Evolutionary conservation across 1,140 invertebrate genomes (phyloP), one percentile per base, ranked within the genome.

Genomic region (Drosophila novamexicana): DNA sequence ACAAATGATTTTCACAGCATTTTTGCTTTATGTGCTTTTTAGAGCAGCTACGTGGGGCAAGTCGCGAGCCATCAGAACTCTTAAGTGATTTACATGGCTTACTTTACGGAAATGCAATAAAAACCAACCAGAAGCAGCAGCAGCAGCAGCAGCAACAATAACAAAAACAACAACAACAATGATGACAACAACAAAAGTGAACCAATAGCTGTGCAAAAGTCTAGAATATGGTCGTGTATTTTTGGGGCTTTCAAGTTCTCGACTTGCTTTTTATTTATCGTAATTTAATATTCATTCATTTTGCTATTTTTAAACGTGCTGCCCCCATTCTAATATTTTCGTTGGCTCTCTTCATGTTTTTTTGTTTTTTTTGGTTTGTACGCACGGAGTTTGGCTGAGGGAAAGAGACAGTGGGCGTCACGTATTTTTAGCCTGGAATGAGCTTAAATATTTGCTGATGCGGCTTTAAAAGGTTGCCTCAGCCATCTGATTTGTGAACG

Each of bases 1-100:
- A 88, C 83, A 88, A 88, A 88, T 88, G 84, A 88, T 88, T 88
- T 88, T 84, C 77, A 77, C 74, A 88, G 83, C 77, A 75, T 89
- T 89, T 88, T 75, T 89, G 80, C 77, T 89, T 88, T 88, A 88
- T 88, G 79, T 77, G 62, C 79, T 80, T 88, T 77, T 80, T 63
- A 64, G 80, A 80, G 84, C 65, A 49, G 57, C 77, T 64, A 80
- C 69, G 64, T 65, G 61, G 47, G 63, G 22, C 42, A 12, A 67
- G 61, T 68, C 70, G 64, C 70, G 64, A 61, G 42, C 56, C 14
- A 40, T 53, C 50, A 57, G 57, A 83, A 81, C 72, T 82, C 79
- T 77, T 83, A 80, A 89, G 77, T 89, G 79, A 86, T 86, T 86
- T 89, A 89, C 83, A 89, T 83, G 84, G 69, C 79, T 83, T 77